phyloP scores from a whole-genome alignment of 2,888 invertebrate genomes.

The Embidobia sp. region DNA sequence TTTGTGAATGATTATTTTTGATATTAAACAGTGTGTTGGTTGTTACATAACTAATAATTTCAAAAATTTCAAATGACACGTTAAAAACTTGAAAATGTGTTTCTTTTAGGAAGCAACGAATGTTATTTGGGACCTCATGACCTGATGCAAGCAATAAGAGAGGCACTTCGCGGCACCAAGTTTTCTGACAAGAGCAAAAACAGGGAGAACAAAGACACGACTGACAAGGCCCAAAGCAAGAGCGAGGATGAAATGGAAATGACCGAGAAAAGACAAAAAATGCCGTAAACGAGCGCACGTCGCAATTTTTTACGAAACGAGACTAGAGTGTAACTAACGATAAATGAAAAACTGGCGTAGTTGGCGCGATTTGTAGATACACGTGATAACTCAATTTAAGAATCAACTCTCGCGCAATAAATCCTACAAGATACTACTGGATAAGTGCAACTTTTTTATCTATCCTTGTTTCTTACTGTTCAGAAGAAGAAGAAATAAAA shows the following conservation, averaged over 20 bases:
- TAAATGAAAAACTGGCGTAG: constrained; percentile 24
- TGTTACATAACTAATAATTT: too few relatives aligned
- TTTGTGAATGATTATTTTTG: too few relatives aligned
- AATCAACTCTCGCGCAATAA: constrained; percentile 47
- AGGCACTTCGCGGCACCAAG: constrained; percentile 83
- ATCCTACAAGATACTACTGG: constrained; percentile 35
- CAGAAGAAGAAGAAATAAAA: too few relatives aligned
- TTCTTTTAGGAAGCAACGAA: constrained; percentile 84
- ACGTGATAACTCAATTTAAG: constrained; percentile 18
- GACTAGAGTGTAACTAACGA: constrained; percentile 9
- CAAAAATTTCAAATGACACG: background rate
- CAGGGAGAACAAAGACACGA: constrained; percentile 75
- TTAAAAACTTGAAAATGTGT: background rate
- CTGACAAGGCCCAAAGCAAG: constrained; percentile 62
- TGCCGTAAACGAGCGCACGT: constrained; percentile 64
- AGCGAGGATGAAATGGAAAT: constrained; percentile 74
- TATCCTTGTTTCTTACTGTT: constrained; percentile 1
- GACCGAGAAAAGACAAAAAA: constrained; percentile 81
- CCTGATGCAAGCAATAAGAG: constrained; percentile 85
- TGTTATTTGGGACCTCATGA: constrained; percentile 84
- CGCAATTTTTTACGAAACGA: constrained; percentile 22
- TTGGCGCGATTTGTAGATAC: constrained; percentile 33
- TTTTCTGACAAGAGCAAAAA: constrained; percentile 49
- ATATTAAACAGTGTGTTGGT: too few relatives aligned
- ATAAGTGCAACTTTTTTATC: background rate